Conservation (phyloP, 2,888 invertebrate species). For the Graphium colonna region DNA sequence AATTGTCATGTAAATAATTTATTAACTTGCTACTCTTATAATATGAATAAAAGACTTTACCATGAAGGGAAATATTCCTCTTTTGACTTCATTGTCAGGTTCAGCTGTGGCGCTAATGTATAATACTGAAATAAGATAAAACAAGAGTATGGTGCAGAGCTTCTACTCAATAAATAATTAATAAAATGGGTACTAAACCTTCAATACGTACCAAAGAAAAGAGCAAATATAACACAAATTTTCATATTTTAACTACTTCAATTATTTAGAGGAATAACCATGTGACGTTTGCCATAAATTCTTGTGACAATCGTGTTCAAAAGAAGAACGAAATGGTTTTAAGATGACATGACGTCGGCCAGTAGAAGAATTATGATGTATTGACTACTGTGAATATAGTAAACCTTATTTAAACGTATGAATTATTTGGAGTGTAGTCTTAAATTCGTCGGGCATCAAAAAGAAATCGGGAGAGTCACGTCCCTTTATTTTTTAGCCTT, state of each 20-base stretch:
- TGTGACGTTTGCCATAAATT: constrained; percentile 40
- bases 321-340: constrained; percentile 54
- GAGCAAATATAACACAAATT: constrained; percentile 42
- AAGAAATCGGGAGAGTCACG: constrained; percentile 72
- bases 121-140: constrained; percentile 26
- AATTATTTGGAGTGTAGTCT: constrained; percentile 5
- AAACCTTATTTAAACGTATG: not conserved
- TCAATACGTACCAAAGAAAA: constrained; percentile 51
- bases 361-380: constrained; percentile 8
- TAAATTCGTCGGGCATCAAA: no score
- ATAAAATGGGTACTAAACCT: not conserved
- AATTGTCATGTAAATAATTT: no score
- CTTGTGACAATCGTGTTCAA: constrained; percentile 52
- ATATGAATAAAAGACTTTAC: constrained; percentile 33
- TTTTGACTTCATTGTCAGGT: constrained; percentile 49
- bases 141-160: constrained; percentile 32
- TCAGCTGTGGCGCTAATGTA: constrained; percentile 43
- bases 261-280: constrained; percentile 36
- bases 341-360: constrained; percentile 18
- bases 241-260: constrained; percentile 48
- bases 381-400: not conserved
- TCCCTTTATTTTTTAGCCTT: constrained; percentile 74
- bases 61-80: constrained; percentile 56
- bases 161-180: no score
- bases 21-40: not conserved